Evolutionary conservation across 2,113 vertebrate species (phyloP).

Genomic region (Corythaeola cristata): DNA sequence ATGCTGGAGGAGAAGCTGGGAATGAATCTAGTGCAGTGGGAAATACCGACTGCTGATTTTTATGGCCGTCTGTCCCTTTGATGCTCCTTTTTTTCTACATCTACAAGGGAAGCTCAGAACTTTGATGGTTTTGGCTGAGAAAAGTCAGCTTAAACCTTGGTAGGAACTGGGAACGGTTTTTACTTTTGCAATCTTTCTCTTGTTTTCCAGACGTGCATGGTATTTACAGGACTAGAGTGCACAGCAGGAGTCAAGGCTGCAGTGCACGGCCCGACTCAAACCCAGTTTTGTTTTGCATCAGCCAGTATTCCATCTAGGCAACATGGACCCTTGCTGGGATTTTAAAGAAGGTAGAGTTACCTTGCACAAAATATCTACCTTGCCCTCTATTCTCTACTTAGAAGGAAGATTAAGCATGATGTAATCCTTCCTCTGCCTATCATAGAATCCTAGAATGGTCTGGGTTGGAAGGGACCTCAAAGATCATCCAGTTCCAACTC

Average conservation of each 20-base stretch:
- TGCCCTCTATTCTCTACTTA: background rate
- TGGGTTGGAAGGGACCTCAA: too few species aligned
- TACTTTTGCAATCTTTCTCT: background rate
- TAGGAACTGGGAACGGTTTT: background rate
- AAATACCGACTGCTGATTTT: background rate
- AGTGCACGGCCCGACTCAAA: background rate
- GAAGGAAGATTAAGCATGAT: rapidly evolving
- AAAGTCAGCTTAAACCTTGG: background rate
- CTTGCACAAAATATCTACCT: rapidly evolving
- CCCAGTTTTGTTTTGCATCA: background rate
- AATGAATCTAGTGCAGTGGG: too few species aligned
- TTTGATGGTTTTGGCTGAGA: background rate
- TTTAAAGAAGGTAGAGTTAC: background rate
- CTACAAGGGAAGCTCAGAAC: background rate
- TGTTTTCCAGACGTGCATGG: background rate
- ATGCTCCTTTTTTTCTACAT: background rate
- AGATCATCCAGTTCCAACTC: too few species aligned
- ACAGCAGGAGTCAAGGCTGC: background rate
- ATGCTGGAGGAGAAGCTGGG: background rate
- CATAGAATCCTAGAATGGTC: too few species aligned
- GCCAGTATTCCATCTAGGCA: background rate
- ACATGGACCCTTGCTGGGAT: rapidly evolving
- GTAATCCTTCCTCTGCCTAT: background rate
- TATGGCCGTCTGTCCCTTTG: rapidly evolving
- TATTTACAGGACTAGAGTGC: background rate